phyloP scores from a whole-genome alignment of 2,113 vertebrate species.

The Oryctolagus cuniculus region mOryCun1.1 NC_091442.1:27106501-27107000 shows the following conservation, averaged over 20 bases:
- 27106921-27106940: background rate
- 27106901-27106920: background rate
- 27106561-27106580: conserved; percentile 2
- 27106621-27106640: background rate
- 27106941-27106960: background rate
- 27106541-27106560: background rate
- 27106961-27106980: background rate
- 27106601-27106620: background rate
- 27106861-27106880: background rate
- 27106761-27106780: conserved; percentile 26
- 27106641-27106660: background rate
- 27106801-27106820: conserved; percentile 54
- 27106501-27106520: background rate
- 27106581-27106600: background rate
- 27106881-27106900: background rate
- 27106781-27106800: background rate
- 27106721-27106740: background rate
- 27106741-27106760: background rate
- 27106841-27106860: background rate
- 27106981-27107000: background rate
- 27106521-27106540: background rate
- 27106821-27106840: conserved; percentile 25
- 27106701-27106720: background rate
- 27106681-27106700: background rate
- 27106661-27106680: background rate